Evolutionary conservation across 2,797 vertebrate species (phyloP).

Genomic region (Steatocranus sp.): DNA sequence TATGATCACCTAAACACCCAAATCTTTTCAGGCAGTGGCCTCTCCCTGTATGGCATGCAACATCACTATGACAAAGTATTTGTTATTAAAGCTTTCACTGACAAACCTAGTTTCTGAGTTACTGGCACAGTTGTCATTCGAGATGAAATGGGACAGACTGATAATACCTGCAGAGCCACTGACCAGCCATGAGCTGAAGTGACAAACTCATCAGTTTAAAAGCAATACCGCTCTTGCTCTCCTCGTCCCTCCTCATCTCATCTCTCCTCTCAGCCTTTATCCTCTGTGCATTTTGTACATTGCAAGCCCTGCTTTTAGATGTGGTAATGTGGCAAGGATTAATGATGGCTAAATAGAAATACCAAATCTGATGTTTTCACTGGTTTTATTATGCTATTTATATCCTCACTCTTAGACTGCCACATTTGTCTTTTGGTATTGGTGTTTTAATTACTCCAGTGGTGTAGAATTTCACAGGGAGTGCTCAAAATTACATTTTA

Average conservation of each 20-base stretch:
- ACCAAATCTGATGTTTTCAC: constrained; percentile 35
- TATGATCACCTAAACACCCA: no score
- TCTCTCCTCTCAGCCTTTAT: background rate
- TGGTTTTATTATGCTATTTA: constrained; percentile 15
- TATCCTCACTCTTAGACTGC: background rate
- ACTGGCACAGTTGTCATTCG: background rate
- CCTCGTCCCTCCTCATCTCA: background rate
- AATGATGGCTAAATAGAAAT: constrained; percentile 24
- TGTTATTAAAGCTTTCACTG: background rate
- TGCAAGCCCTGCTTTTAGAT: constrained; percentile 26
- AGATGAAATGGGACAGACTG: background rate
- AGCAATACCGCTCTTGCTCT: background rate
- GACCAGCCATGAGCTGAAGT: background rate
- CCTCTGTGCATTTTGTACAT: background rate
- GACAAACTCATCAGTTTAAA: background rate
- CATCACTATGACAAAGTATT: background rate
- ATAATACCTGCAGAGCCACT: background rate
- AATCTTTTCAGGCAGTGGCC: background rate
- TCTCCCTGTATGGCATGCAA: accelerated
- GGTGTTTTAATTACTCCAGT: constrained; percentile 4
- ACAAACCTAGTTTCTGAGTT: background rate
- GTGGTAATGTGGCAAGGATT: constrained; percentile 51
- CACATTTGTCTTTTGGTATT: background rate
- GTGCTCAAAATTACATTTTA: background rate
- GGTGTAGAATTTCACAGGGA: constrained; percentile 40